Conservation (phyloP, 2,113 vertebrate genomes). For the Dipodomys merriami region DNA sequence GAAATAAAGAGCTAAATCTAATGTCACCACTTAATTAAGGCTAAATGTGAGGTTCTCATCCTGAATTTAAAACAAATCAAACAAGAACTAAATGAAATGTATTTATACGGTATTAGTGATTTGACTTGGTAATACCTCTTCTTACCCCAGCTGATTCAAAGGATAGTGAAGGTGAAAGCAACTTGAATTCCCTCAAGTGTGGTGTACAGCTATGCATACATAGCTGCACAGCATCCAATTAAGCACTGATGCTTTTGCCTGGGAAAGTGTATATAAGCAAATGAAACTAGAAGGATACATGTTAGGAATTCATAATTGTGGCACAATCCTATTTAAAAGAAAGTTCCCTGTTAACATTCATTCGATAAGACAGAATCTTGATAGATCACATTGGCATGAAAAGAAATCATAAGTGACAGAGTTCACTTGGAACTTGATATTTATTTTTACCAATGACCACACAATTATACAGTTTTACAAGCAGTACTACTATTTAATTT, state of each 20-base stretch:
- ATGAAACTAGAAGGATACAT: conserved; percentile 61
- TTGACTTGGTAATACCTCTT: conserved; percentile 41
- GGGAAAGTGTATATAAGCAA: conserved; percentile 68
- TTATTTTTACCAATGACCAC: conserved; percentile 48
- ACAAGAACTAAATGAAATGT: conserved; percentile 37
- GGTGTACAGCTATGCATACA: conserved; percentile 46
- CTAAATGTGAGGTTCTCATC: conserved; percentile 25
- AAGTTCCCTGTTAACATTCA: neutral
- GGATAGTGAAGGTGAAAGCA: conserved; percentile 52
- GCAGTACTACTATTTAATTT: neutral
- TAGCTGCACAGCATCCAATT: conserved; percentile 60
- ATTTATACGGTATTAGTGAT: conserved; percentile 34
- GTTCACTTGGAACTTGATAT: conserved; percentile 32
- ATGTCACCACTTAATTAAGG: conserved; percentile 42
- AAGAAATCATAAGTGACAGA: conserved; percentile 44
- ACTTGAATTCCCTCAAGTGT: conserved; percentile 54
- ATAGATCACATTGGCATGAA: neutral
- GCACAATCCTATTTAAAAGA: conserved; percentile 23
- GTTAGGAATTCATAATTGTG: conserved; percentile 62
- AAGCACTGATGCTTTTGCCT: conserved; percentile 57
- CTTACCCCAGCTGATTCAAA: conserved; percentile 23
- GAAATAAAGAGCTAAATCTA: conserved; percentile 46
- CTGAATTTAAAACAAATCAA: conserved; percentile 60
- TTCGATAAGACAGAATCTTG: conserved; percentile 1
- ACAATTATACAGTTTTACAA: conserved; percentile 11